These are phyloP conservation scores for Callyntrura guangdongensis DNA, from an alignment of 2,888 invertebrate genomes.

Conservation along the genomic window DNA sequence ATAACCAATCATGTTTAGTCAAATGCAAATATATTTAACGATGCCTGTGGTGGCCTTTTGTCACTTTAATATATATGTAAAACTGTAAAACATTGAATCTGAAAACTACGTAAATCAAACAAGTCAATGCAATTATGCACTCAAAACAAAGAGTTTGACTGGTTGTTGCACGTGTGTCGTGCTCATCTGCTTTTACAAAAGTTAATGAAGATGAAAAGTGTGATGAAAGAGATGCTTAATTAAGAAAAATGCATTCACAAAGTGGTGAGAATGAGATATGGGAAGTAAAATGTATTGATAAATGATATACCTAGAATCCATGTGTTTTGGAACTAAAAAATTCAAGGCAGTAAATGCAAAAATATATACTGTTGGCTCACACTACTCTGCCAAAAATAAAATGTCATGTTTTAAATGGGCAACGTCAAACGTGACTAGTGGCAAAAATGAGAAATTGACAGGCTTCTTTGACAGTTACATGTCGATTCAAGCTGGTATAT, in stretches of 20 bases:
- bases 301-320: neutral
- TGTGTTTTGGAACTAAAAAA: neutral
- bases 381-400: too few relatives aligned
- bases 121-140: slow-evolving; percentile 1
- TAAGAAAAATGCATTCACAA: slow-evolving; percentile 19
- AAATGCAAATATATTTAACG: too few relatives aligned
- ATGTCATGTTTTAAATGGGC: too few relatives aligned
- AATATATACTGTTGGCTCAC: neutral
- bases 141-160: slow-evolving; percentile 36
- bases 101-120: neutral
- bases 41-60: too few relatives aligned
- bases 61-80: neutral
- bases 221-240: slow-evolving; percentile 20
- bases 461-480: neutral
- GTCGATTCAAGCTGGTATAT: neutral
- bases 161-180: neutral
- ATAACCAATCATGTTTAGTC: too few relatives aligned
- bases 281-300: neutral
- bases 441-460: slow-evolving; percentile 1
- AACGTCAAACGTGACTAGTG: neutral
- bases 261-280: neutral
- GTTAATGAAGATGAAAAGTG: slow-evolving; percentile 48
- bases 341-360: neutral
- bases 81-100: neutral
- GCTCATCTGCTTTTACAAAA: neutral